A percentile compares a stretch with the other conserved stretches of the same genome.
Conservation (phyloP, 2,888 invertebrate species). For the Alcis repandata region DNA sequence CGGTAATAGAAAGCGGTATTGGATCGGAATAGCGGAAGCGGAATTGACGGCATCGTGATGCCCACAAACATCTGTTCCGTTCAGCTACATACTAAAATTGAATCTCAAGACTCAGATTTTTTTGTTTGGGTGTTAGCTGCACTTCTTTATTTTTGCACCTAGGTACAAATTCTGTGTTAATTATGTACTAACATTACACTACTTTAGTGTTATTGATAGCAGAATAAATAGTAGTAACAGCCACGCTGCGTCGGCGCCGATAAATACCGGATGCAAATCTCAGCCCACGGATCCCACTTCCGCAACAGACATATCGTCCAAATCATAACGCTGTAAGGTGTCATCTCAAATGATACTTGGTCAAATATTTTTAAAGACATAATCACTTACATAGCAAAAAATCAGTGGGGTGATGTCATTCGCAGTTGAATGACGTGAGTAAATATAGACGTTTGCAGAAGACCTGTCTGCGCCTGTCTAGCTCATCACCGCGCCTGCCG, state of each 20-base stretch:
- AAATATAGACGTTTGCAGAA: constrained; percentile 19
- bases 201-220: not conserved
- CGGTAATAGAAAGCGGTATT: too few relatives aligned
- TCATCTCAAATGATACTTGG: constrained; percentile 20
- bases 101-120: too few relatives aligned
- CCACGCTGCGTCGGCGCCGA: not conserved
- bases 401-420: constrained; percentile 27
- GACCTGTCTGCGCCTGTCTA: constrained; percentile 1
- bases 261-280: constrained; percentile 1
- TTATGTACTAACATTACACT: not conserved
- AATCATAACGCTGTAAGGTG: constrained; percentile 26
- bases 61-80: too few relatives aligned
- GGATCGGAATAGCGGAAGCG: too few relatives aligned
- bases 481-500: not conserved
- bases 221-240: not conserved
- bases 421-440: constrained; percentile 22
- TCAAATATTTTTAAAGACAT: constrained; percentile 32
- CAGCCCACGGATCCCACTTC: constrained; percentile 16
- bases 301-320: constrained; percentile 11
- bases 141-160: not conserved
- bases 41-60: too few relatives aligned
- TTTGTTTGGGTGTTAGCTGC: too few relatives aligned
- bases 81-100: too few relatives aligned
- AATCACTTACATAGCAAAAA: constrained; percentile 28
- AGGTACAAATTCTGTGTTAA: not conserved